Evolutionary conservation across 2,888 invertebrate species (phyloP), one percentile per base, ranked within the genome.

Genomic region (Chloroclystis v-ata): DNA sequence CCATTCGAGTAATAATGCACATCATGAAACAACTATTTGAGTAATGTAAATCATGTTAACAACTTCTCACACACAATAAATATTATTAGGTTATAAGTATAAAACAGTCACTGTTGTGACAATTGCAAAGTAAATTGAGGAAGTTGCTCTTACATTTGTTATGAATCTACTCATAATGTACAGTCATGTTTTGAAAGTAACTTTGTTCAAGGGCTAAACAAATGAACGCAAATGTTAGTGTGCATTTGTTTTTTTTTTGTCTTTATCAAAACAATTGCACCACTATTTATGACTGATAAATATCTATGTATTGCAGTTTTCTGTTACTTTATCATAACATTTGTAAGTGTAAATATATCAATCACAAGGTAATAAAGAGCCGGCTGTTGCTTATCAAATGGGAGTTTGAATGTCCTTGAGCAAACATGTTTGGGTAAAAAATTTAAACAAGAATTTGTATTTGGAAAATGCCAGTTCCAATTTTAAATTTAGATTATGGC

Each of bases 331-430:
- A 20, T n/a, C 11, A 10, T 10, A 20, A 20, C 35, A 16, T 6
- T 14, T 16, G n/a, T n/a, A n/a, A 14, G 32, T 10, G 20, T 24
- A 24, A 20, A 20, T n/a, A 20, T 33, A 16, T 10, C 12, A 10
- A 20, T 20, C 16, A 33, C 13, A 32, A 4, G 10, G 32, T 38
- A 42, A 33, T 46, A 51, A 38, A 47, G 25, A 29, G 41, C 24
- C 14, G 29, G 33, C 44, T 39, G 44, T 39, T 32, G 40, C 50
- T 56, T 55, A 55, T 56, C 58, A 16, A 43, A 45, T 28, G 44
- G 38, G 29, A 11, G 24, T 28, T 43, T 49, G 41, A 48, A 52
- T 45, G 44, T 48, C 49, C 57, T 54, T 63, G 56, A 64, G 57
- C 56, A 49, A 50, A 39, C 14, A 37, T 29, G 54, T 52, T 42